These are phyloP conservation scores for Nestor notabilis DNA, from an alignment of 2,113 vertebrate genomes.

Conservation along the genomic window DNA sequence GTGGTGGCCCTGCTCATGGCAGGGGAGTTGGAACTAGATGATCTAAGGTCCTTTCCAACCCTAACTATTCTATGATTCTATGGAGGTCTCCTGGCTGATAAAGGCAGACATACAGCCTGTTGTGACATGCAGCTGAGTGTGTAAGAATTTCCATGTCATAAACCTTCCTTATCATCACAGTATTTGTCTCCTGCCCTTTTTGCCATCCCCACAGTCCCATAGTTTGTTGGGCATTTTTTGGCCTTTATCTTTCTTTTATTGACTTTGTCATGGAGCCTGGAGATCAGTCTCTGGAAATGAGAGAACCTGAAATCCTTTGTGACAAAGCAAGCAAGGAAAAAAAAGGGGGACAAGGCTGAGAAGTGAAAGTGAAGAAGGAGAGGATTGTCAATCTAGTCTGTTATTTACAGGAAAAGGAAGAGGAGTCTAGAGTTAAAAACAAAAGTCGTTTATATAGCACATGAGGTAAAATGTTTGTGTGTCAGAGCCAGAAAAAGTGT, in stretches of 20 bases:
- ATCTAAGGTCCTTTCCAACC: no score
- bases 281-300: neutral
- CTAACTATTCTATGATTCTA: no score
- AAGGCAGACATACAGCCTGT: rapidly evolving
- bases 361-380: neutral
- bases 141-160: neutral
- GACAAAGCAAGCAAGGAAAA: neutral
- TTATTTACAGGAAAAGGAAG: neutral
- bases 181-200: neutral
- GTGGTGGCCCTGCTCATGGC: no score
- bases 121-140: neutral
- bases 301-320: neutral
- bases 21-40: no score
- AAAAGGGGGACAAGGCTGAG: neutral
- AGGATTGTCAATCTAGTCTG: no score
- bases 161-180: neutral
- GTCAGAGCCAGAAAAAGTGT: neutral
- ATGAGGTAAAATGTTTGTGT: neutral
- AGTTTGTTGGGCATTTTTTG: neutral
- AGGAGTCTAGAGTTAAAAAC: neutral
- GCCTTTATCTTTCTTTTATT: neutral
- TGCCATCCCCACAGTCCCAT: neutral
- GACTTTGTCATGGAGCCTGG: neutral
- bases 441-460: neutral
- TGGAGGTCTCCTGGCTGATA: neutral